Base-by-base conservation (phyloP, 2,888 invertebrate genomes). In the Drosophila picticornis region DNA sequence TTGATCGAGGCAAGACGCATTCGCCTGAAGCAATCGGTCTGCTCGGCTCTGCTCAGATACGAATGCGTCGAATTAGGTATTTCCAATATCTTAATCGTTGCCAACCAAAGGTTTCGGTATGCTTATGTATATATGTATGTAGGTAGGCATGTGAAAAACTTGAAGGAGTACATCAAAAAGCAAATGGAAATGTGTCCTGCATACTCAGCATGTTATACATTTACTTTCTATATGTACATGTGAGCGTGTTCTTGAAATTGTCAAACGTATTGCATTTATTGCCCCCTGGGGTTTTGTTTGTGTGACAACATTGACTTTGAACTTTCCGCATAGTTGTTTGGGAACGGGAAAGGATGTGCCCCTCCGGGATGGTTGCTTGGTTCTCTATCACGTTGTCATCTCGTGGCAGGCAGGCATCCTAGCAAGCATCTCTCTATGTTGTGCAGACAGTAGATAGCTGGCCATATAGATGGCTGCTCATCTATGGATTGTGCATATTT, bases 401-500 rank as follows among this genome's bases (percentile, higher is more conserved):
- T 58, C 58, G 25, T 25, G 7, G 46, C 63, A 29, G 75, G 59
- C 63, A 71, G 50, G 34, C 38, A n/a, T 25, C 34, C 61, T 22
- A n/a, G 38, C 51, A 40, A 51, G 50, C 50, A 51, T 46, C 13
- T 7, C 22, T 43, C 22, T 22, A 22, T 22, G 7, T 22, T 22
- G 7, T 13, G 43, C 22, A 22, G 43, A 13, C 22, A 22, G 46
- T 46, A 31, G 34, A 7, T 27, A 22, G 48, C 63, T 62, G 57
- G 56, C 48, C 50, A 62, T 53, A 74, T 53, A 74, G 69, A 87
- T 88, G 73, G 63, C 65, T 71, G 51, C 55, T 32, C 81, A 79
- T 69, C 60, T 68, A 82, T 57, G 70, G 58, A 64, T 69, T 68
- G 53, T 71, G 88, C 72, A 84, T 84, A 83, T 72, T 82, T 82